Evolutionary conservation across 2,888 invertebrate species (phyloP), one percentile per base, ranked within the genome.

Genomic region (Agriotes lineatus): DNA sequence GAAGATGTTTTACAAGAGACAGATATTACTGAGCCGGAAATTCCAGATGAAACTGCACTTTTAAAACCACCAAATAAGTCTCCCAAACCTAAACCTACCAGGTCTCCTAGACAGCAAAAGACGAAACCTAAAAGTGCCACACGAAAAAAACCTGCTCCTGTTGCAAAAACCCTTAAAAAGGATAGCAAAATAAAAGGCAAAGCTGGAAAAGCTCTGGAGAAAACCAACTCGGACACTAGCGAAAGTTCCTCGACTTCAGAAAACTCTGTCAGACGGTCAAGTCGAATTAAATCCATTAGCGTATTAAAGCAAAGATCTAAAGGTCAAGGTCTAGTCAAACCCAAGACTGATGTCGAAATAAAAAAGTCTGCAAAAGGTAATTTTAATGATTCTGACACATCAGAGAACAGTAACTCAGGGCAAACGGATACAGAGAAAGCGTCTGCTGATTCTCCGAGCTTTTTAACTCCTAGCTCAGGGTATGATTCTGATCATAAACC

Each of bases 211-310:
- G 14, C 56, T 35, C 37, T 25, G 1, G 67, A 67, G 10, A 67
- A 67, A 37, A 52, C 18, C 12, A 61, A 67, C 35, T 56, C 54
- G 1, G 66, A 66, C 16, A 58, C 50, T 0, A 69, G 50, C 25
- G 50, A 52, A 58, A 48, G 48, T 25, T 66, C 69, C 22, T 18
- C 30, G 12, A 22, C 35, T 57, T 65, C 56, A 14, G 72, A 74
- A 42, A 71, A 60, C 67, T 69, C 80, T 67, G 90, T 93, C 0
- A 85, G 93, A 18, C 86, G 93, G 50, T 93, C 93, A 5, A 92
- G 88, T 80, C 88, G 93, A 70, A 93, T 94, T 67, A 92, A 93
- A 80, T 90, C 91, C 39, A 93, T 93, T 68, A 54, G 57, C 18
- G 64, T 56, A 1, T 14, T 44, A 22, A 59, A 59, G 59, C 66